Evolutionary conservation across 2,113 vertebrate genomes (phyloP), one percentile per base, ranked within the genome.

Genomic region (Muscicapa adusta): DNA sequence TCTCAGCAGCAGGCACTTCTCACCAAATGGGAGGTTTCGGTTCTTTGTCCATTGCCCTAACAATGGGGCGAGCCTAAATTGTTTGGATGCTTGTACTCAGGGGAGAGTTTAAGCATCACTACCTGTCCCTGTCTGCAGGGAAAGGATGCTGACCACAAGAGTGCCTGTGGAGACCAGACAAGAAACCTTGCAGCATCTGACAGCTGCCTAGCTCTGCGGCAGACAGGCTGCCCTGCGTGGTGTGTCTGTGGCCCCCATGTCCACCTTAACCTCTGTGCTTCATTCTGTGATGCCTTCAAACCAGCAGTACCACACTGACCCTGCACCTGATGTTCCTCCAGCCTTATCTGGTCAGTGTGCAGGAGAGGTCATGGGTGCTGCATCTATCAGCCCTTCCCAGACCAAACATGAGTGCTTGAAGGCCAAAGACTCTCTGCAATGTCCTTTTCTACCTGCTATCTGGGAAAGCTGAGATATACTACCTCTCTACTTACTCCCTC

Each of bases 271-370:
- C 12, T 82, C 47, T 54, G 16, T 11, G 5, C 24, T 62, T 47
- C 17, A 12, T 83, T 50, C 38, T 38, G 18, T 28, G 43, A 14
- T n/a, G 28, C 40, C 22, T 79, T 70, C 62, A 73, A 53, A 76
- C 6, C 16, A n/a, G 20, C 3, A 78, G 19, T 2, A 33, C 7
- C 14, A 2, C 28, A 5, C 1, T 10, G 9, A n/a, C 8, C 48
- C n/a, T 63, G 36, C 5, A 6, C 24, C 48, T 42, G 5, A 28
- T 6, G 43, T 28, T 45, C 9, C 25, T 75, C 19, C 28, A 81
- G n/a, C 10, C 50, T 33, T 74, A 8, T 56, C 48, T 61, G 34
- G 73, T 61, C 19, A 42, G 12, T 1, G 0, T 33, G 26, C 5
- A 6, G 71, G 54, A 54, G 16, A 78, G 8, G 9, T 54, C 29